A percentile compares a stretch with the other conserved stretches of the same genome.
These are phyloP conservation scores for Spea bombifrons DNA, from an alignment of 2,113 vertebrate species.

Conservation along the genomic window DNA sequence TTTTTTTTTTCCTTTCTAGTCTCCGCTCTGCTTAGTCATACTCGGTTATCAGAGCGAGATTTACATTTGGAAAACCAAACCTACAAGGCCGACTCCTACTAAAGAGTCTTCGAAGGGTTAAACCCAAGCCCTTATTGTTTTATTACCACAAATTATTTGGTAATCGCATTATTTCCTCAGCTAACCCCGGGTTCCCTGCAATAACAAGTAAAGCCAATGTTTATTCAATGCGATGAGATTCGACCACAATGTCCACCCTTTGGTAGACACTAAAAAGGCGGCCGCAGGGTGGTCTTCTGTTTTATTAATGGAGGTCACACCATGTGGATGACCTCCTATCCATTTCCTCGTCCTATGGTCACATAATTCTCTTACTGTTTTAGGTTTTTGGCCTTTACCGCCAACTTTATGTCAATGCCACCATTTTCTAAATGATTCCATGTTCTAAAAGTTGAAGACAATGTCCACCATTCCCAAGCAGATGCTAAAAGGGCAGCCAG, in stretches of 20 bases:
- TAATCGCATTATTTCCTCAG: conserved; percentile 3
- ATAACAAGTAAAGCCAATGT: background rate
- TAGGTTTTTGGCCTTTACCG: too few relatives aligned
- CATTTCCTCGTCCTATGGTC: too few relatives aligned
- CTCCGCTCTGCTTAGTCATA: conserved; percentile 56
- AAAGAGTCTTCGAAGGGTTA: background rate
- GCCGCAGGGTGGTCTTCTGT: too few relatives aligned
- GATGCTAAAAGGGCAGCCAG: too few relatives aligned
- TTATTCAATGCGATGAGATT: background rate
- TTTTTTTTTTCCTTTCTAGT: conserved; percentile 30
- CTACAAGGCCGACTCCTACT: background rate
- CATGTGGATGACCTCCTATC: too few relatives aligned
- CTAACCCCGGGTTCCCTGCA: conserved; percentile 10
- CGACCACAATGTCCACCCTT: background rate
- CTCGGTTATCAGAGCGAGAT: conserved; percentile 59
- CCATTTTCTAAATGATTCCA: too few relatives aligned
- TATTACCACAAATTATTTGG: conserved; percentile 16
- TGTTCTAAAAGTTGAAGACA: too few relatives aligned
- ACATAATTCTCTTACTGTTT: too few relatives aligned
- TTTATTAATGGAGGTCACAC: too few relatives aligned
- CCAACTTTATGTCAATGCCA: too few relatives aligned
- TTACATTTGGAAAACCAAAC: conserved; percentile 56
- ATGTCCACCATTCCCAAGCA: too few relatives aligned
- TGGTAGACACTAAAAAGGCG: too few relatives aligned
- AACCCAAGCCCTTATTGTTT: background rate